Conservation (phyloP, 2,797 vertebrate genomes). For the Gymnopithys bicolor region DNA sequence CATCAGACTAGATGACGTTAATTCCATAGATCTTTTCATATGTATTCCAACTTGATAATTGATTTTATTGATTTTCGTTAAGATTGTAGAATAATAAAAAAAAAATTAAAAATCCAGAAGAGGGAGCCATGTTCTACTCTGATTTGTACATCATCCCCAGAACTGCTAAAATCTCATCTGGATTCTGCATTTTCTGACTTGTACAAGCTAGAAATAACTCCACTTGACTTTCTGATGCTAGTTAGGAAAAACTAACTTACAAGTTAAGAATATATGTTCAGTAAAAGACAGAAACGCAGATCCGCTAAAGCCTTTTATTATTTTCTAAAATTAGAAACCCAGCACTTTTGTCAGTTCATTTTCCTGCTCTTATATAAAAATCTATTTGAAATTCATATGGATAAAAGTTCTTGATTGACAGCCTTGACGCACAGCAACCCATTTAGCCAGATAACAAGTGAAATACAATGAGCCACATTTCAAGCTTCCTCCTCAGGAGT, state of each 20-base stretch:
- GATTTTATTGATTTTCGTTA: background rate
- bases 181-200: background rate
- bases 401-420: conserved; percentile 6
- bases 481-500: background rate
- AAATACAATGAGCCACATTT: background rate
- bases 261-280: background rate
- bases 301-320: background rate
- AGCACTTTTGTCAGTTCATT: background rate
- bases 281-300: background rate
- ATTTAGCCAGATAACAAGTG: background rate
- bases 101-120: background rate
- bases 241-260: background rate
- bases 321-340: conserved; percentile 14
- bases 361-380: background rate
- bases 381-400: background rate
- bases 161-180: background rate
- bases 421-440: background rate
- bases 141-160: background rate
- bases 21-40: background rate
- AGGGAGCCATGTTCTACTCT: conserved; percentile 5
- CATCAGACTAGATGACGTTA: background rate
- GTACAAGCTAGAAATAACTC: background rate
- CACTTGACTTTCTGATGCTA: background rate
- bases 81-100: background rate
- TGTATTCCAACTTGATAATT: background rate